These are phyloP conservation scores for Helarctos malayanus DNA, from an alignment of 2,797 vertebrate genomes.

Conservation along the genomic window DNA sequence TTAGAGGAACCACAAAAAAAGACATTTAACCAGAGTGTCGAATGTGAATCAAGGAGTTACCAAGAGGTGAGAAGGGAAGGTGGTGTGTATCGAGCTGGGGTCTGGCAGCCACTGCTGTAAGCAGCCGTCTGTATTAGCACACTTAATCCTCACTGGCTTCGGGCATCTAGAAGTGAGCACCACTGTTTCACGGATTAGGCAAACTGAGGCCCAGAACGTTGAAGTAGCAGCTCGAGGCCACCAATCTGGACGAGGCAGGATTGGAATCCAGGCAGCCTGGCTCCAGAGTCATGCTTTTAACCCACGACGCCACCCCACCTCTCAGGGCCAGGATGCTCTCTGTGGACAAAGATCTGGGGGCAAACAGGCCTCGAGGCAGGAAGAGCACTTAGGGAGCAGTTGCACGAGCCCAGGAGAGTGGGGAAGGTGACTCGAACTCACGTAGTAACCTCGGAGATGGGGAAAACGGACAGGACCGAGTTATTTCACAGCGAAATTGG, in stretches of 20 bases:
- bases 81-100: neutral
- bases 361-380: neutral
- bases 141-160: neutral
- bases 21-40: neutral
- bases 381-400: neutral
- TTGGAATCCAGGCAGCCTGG: neutral
- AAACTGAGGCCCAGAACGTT: neutral
- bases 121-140: neutral
- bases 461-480: neutral
- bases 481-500: neutral
- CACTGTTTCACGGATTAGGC: neutral
- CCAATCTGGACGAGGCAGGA: neutral
- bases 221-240: too few species aligned
- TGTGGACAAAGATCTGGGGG: neutral
- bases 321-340: neutral
- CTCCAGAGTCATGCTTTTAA: neutral
- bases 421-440: neutral
- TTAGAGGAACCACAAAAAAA: neutral
- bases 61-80: neutral
- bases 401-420: fast-evolving
- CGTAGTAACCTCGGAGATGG: neutral
- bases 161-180: neutral
- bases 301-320: fast-evolving
- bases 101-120: neutral
- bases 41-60: neutral